Percentiles rank a stretch among this genome's conserved stretches.
These are phyloP conservation scores for Glyphotaelius pellucidus DNA, from an alignment of 2,888 invertebrate species.

Conservation along the genomic window DNA sequence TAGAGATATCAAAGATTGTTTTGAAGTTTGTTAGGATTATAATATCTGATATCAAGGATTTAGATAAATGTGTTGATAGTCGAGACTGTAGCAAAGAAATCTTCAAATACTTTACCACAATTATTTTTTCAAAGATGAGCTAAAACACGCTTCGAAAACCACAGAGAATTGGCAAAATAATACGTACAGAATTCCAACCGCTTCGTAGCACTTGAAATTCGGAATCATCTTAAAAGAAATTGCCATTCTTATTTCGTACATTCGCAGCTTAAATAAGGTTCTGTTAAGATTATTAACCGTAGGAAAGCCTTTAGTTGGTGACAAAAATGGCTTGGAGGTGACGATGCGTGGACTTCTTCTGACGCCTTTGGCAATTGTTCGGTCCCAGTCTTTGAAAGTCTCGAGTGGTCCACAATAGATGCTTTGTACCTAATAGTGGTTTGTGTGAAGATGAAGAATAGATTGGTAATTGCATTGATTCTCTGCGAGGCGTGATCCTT, in stretches of 20 bases:
- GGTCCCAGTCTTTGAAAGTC: conserved; percentile 28
- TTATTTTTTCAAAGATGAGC: neutral
- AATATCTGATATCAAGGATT: neutral
- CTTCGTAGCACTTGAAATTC: neutral
- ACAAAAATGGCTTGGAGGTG: conserved; percentile 59
- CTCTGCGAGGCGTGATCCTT: conserved; percentile 57
- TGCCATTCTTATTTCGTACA: conserved; percentile 2
- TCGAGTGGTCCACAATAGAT: conserved; percentile 60
- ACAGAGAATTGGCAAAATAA: conserved; percentile 12
- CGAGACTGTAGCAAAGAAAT: neutral
- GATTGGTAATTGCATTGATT: conserved; percentile 62
- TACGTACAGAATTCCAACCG: neutral
- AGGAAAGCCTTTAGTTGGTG: conserved; percentile 41
- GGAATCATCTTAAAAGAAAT: neutral
- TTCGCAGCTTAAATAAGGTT: neutral
- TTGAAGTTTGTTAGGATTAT: neutral
- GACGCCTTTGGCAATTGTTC: conserved; percentile 39
- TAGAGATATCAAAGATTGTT: conserved; percentile 14
- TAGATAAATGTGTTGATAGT: conserved; percentile 27
- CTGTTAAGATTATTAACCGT: conserved; percentile 19
- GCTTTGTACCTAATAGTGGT: conserved; percentile 46
- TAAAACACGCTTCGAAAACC: conserved; percentile 22
- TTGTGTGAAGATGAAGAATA: conserved; percentile 52
- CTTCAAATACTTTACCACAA: neutral
- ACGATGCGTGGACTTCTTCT: conserved; percentile 53